Base-by-base conservation (phyloP, 2,888 invertebrate genomes). In the Lepidochitona cinerea region DNA sequence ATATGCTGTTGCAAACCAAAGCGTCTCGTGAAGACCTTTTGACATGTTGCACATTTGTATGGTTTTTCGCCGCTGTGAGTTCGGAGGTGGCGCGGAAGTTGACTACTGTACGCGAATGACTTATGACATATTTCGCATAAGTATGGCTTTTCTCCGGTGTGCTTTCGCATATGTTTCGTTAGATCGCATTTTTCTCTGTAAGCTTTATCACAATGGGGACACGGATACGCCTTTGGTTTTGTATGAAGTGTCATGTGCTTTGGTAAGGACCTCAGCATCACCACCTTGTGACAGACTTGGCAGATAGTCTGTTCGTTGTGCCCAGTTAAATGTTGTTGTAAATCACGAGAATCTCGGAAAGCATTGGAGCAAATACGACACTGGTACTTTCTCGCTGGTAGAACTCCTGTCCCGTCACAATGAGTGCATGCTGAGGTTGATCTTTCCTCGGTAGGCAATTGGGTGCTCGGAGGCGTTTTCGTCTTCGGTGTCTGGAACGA, bases 1-100 rank as follows among this genome's bases (percentile, higher is more conserved):
- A 59, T 59, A 59, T 59, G 59, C 32, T 59, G 59, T 26, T 59
- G 59, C 59, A 59, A 59, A 29, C 59, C 59, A 29, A 59, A 59
- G 29, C 29, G 23, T 32, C 59, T 59, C 29, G 26, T 23, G 59
- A 59, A 59, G 3, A 59, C 23, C 9, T 59, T 59, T 32, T 59
- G 26, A 26, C 59, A 59, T 26, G 29, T 3, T 26, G 2, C 4
- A 29, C 59, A 59, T 32, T 59, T 4, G 59, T 29, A 59, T 59
- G 59, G 59, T 26, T 59, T 59, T 9, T 59, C 59, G 2, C 59
- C 59, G 59, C 59, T 59, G 59, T 59, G 59, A 7, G 59, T 59
- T 4, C 59, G 59, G 4, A 59, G 59, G 29, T 59, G 59, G 4
- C 59, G 23, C 59, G 59, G 59, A 18, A 59, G 26, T 32, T 59